phyloP scores from a whole-genome alignment of 2,113 vertebrate species.

The Nesospiza acunhae region DNA sequence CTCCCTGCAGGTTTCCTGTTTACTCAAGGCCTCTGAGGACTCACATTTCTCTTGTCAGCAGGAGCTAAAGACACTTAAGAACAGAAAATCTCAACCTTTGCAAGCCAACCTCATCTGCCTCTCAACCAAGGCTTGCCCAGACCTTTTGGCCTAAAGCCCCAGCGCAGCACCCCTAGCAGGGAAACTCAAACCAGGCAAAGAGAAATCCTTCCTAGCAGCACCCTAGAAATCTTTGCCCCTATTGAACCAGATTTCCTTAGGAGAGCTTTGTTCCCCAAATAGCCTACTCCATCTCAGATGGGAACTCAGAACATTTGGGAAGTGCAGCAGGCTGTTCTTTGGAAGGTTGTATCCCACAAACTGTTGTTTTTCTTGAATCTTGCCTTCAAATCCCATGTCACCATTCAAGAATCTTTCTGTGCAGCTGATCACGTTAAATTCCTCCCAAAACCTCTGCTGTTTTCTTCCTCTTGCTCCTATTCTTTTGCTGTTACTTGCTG shows the following conservation, averaged over 20 bases:
- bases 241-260: not conserved
- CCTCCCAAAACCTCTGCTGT: not conserved
- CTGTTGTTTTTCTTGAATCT: not conserved
- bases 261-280: not conserved
- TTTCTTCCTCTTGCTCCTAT: not conserved
- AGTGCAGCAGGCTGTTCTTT: not conserved
- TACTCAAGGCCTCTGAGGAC: not conserved
- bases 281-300: not conserved
- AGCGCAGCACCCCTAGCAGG: not conserved
- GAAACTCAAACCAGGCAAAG: not conserved
- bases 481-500: not conserved
- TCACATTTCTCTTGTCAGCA: not conserved
- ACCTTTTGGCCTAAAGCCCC: not conserved
- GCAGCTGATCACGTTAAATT: not conserved
- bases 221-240: not conserved
- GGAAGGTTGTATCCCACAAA: not conserved
- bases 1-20: not conserved
- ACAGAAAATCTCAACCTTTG: not conserved
- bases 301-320: not conserved
- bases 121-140: not conserved
- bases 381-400: not conserved
- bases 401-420: not conserved
- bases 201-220: not conserved
- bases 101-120: not conserved
- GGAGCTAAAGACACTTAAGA: constrained; percentile 10